Percentiles rank a stretch among this genome's conserved stretches.
phyloP scores from a whole-genome alignment of 2,888 invertebrate genomes.

The Agriopis leucophaearia region DNA sequence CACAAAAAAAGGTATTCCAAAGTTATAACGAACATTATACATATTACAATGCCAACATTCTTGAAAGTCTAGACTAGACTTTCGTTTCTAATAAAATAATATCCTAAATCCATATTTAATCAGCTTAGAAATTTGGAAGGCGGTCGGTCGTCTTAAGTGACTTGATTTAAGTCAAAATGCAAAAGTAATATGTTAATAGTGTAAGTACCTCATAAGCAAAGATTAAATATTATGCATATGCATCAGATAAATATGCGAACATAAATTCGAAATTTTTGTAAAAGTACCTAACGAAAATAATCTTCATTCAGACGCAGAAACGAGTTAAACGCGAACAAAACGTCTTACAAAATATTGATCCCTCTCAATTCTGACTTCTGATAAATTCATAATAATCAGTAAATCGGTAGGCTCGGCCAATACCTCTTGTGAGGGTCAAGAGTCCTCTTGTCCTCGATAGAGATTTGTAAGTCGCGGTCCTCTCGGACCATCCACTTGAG shows the following conservation, averaged over 20 bases:
- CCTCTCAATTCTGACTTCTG: slow-evolving; percentile 18
- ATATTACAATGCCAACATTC: slow-evolving; percentile 39
- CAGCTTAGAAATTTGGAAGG: neutral
- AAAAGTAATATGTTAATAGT: neutral
- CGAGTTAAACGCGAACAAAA: neutral
- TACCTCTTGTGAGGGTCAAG: slow-evolving; percentile 67
- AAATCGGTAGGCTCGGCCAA: slow-evolving; percentile 38
- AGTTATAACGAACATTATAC: neutral
- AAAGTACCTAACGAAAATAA: no score
- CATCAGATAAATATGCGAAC: no score
- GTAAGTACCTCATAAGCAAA: neutral
- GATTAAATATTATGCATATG: no score
- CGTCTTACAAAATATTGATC: slow-evolving; percentile 18
- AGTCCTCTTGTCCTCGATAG: slow-evolving; percentile 69
- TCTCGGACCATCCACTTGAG: slow-evolving; percentile 64
- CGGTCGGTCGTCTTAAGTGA: slow-evolving; percentile 3
- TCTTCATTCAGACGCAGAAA: neutral
- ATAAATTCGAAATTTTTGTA: no score
- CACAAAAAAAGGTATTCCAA: no score
- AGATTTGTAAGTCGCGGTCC: slow-evolving; percentile 75
- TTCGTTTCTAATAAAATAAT: slow-evolving; percentile 15
- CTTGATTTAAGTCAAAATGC: slow-evolving; percentile 1
- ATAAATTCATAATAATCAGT: slow-evolving; percentile 32
- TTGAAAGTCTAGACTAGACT: slow-evolving; percentile 53
- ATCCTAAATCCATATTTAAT: slow-evolving; percentile 11